Percentiles rank a stretch among this genome's conserved stretches.
Evolutionary conservation across 2,888 invertebrate species (phyloP).

Genomic region (Thyatira batis): DNA sequence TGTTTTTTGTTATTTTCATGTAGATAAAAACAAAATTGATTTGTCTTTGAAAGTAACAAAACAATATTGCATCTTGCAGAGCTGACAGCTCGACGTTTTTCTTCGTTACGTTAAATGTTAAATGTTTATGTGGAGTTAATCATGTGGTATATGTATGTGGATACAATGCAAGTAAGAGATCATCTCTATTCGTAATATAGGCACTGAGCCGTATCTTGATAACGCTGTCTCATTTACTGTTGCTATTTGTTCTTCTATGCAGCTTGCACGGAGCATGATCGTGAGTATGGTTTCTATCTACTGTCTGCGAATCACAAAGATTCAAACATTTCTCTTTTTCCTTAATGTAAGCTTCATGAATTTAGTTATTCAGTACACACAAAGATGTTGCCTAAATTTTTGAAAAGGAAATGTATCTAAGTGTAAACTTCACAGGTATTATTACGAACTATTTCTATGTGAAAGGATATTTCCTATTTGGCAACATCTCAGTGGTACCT

Average conservation of each 20-base stretch:
- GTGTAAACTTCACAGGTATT: too few species aligned
- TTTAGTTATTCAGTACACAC: constrained; percentile 32
- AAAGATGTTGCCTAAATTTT: constrained; percentile 52
- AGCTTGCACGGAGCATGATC: constrained; percentile 96
- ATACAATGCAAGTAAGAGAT: constrained; percentile 34
- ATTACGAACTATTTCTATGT: too few species aligned
- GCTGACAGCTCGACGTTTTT: constrained; percentile 17
- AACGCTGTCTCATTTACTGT: constrained; percentile 83
- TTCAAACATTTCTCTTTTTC: constrained; percentile 28
- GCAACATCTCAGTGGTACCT: constrained; percentile 78
- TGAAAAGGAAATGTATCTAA: constrained; percentile 9
- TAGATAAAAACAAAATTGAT: neutral
- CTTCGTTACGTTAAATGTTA: constrained; percentile 27
- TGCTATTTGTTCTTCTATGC: constrained; percentile 85
- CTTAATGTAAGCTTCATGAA: constrained; percentile 23
- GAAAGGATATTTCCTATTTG: constrained; percentile 20
- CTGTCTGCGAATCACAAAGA: constrained; percentile 34
- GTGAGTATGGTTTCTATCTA: constrained; percentile 85
- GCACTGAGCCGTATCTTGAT: constrained; percentile 51
- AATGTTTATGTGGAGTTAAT: constrained; percentile 21
- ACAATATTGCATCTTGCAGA: constrained; percentile 11
- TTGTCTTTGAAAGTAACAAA: constrained; percentile 20
- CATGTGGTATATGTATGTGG: constrained; percentile 21
- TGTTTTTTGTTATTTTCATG: neutral
- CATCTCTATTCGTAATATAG: constrained; percentile 52